These are phyloP conservation scores for Andrena praecox DNA, from an alignment of 2,888 invertebrate species.

Conservation along the genomic window DNA sequence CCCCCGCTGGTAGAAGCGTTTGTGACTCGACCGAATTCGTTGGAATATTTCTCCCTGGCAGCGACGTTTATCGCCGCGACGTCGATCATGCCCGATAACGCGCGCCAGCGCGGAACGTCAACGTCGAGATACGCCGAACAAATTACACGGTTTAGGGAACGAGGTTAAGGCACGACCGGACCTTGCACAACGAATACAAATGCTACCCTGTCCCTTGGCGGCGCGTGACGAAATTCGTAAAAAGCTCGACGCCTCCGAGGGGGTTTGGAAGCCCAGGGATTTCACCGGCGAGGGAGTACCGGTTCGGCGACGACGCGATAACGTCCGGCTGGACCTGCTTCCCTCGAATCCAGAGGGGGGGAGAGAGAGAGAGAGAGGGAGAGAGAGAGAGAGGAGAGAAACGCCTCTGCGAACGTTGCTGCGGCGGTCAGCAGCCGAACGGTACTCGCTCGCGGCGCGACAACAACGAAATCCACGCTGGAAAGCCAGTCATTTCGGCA, in stretches of 20 bases:
- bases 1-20: neutral
- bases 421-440: constrained; percentile 1
- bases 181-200: constrained; percentile 73
- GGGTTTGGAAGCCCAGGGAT: constrained; percentile 25
- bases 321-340: constrained; percentile 34
- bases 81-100: constrained; percentile 37
- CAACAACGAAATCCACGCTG: neutral
- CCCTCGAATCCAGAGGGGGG: constrained; percentile 6
- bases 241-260: constrained; percentile 17
- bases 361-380: too few species aligned
- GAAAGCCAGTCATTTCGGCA: neutral
- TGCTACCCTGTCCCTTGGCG: constrained; percentile 66
- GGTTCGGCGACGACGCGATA: constrained; percentile 55
- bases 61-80: constrained; percentile 24
- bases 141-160: constrained; percentile 69
- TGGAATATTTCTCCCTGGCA: constrained; percentile 16
- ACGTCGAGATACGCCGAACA: constrained; percentile 48
- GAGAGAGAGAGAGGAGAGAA: too few species aligned
- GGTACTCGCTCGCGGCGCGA: neutral
- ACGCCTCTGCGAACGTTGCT: too few species aligned
- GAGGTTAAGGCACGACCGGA: constrained; percentile 67
- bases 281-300: constrained; percentile 7
- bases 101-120: constrained; percentile 8
- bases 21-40: neutral
- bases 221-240: constrained; percentile 72